Percentiles rank a stretch among this genome's conserved stretches.
phyloP scores from a whole-genome alignment of 1,140 invertebrate species.

The Drosophila sulfurigaster region DNA sequence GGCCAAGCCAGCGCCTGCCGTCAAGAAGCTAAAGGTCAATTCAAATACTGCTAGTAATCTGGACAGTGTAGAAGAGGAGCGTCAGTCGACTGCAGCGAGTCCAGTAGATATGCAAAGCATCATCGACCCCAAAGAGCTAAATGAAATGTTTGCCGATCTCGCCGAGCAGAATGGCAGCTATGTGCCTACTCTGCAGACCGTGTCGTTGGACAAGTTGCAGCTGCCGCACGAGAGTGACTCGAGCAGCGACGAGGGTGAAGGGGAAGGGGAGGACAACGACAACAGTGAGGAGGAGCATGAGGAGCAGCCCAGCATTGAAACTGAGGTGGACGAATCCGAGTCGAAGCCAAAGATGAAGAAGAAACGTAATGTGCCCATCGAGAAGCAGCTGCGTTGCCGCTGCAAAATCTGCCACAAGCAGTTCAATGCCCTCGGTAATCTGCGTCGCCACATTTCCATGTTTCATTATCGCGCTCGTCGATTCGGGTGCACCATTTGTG shows the following conservation, averaged over 20 bases:
- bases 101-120: slow-evolving; percentile 32
- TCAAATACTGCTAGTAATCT: slow-evolving; percentile 19
- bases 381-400: slow-evolving; percentile 74
- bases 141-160: slow-evolving; percentile 71
- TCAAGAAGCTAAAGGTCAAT: slow-evolving; percentile 58
- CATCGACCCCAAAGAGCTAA: slow-evolving; percentile 34
- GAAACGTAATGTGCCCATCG: slow-evolving; percentile 66
- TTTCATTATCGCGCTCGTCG: slow-evolving; percentile 86
- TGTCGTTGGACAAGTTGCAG: slow-evolving; percentile 69
- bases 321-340: slow-evolving; percentile 35
- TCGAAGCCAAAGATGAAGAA: slow-evolving; percentile 61
- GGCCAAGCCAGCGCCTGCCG: slow-evolving; percentile 62
- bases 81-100: background rate
- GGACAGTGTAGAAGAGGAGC: slow-evolving; percentile 41
- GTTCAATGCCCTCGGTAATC: slow-evolving; percentile 84
- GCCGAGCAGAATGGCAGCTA: slow-evolving; percentile 56
- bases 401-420: slow-evolving; percentile 83
- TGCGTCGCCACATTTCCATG: slow-evolving; percentile 86
- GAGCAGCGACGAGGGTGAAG: slow-evolving; percentile 41
- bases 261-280: slow-evolving; percentile 6
- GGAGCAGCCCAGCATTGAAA: slow-evolving; percentile 28
- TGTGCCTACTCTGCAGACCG: slow-evolving; percentile 61
- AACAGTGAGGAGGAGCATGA: slow-evolving; percentile 17
- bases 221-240: slow-evolving; percentile 58
- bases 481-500: slow-evolving; percentile 87